Base-by-base conservation (phyloP, 2,113 vertebrate genomes). In the Hiodon tergisus region DNA sequence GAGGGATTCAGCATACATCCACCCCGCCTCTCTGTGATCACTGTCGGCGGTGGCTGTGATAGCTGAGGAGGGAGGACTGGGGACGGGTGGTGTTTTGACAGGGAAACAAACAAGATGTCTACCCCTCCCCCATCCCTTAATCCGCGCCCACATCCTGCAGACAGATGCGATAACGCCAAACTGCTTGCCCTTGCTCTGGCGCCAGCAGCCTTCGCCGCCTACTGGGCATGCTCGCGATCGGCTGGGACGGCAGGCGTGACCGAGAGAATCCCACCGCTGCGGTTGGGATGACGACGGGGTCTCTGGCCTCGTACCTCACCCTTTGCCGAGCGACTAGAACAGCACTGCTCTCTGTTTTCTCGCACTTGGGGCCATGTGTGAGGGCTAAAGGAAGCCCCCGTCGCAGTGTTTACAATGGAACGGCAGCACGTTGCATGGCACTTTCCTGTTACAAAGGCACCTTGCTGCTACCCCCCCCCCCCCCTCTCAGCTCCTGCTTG, bases 91-190 rank as follows among this genome's bases (percentile, higher is more conserved):
- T 50, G 31, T 13, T 57, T 46, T 48, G 63, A 54, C 63, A 9
- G 13, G 53, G 31, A 57, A 54, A 54, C 31, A 58, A 73, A 62
- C 58, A 73, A 73, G 59, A 51, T n/a, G 48, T 73, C 52, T 2
- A 8, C 11, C 3, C 58, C 16, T 3, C 53, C 58, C 71, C 31
- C 31, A 31, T 31, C 31, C 7, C 71, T 73, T 73, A 73, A 73
- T 73, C 58, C 58, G n/a, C 13, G n/a, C 58, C 50, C 31, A 17
- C 53, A 51, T 50, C 48, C 71, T 62, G 60, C 50, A 14, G 16
- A 69, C 74, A 76, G 2, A 48, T 58, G 51, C 2, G 55, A 76
- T 48, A 53, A 63, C 48, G 59, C 11, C 59, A 73, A 50, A 62
- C 48, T 1, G 4, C 58, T 8, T 31, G 16, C n/a, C 3, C 55